Evolutionary conservation across 2,888 invertebrate genomes (phyloP), one percentile per base, ranked within the genome.

Genomic region (Dorcus hopei): DNA sequence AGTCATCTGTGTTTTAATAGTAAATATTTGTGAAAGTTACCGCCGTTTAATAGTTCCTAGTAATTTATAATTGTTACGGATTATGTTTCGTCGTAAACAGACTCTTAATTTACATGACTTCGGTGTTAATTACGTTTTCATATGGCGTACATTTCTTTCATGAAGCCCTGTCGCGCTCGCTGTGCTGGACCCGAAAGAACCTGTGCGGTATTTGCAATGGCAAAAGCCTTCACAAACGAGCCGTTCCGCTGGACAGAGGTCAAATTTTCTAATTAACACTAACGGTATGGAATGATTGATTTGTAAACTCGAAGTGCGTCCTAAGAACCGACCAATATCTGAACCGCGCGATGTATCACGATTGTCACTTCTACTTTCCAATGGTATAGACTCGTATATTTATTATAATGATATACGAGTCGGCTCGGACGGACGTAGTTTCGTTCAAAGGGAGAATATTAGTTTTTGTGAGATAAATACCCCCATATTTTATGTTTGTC

Each of bases 201-300:
- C 1, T 19, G 9, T 45, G 23, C 23, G n/a, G 19, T 23, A 45
- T 45, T 45, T 19, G 16, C 9, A 45, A 11, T 9, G 3, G 23
- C 16, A 16, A 45, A 45, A 19, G 14, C 9, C 2, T 11, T 14
- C 19, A 50, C 26, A 9, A 51, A 51, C 51, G 50, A 33, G 23
- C 56, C 39, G 56, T 39, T 26, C 45, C 23, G 45, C 45, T 56
- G 51, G 33, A 8, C 33, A 33, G 48, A 54, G 76, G 74, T 75
- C 75, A 76, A 75, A 70, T 72, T 73, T 75, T 74, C 73, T 74
- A 75, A 75, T 76, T 74, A 76, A 75, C 75, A 74, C 73, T 75
- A 75, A 76, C 75, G 72, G 74, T 70, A 68, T 58, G 64, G 60
- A 65, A 65, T 75, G 76, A 76, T 75, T 75, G 74, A 76, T 76